phyloP scores from a whole-genome alignment of 1,140 invertebrate genomes.

The Drosophila ananassae region DNA sequence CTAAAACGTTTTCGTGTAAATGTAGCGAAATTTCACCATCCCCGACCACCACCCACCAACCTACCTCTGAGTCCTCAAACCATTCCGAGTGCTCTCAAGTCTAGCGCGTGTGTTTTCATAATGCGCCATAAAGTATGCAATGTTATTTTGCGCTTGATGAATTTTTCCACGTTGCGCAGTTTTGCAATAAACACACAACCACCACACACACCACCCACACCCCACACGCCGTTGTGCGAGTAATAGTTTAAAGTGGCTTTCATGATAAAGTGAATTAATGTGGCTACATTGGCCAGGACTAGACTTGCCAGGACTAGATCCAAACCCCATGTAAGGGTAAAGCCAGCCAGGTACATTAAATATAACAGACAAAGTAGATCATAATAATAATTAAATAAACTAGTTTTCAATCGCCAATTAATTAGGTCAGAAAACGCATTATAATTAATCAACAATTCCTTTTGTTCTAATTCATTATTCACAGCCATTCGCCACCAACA shows the following conservation, averaged over 20 bases:
- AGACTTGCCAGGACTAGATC: constrained; percentile 13
- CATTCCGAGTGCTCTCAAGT: constrained; percentile 26
- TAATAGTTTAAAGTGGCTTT: constrained; percentile 74
- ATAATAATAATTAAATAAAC: too few relatives aligned
- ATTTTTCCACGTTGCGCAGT: constrained; percentile 78
- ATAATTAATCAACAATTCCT: constrained; percentile 23
- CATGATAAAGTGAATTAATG: constrained; percentile 70
- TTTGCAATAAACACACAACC: constrained; percentile 37
- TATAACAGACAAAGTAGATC: too few relatives aligned
- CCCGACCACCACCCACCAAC: neutral
- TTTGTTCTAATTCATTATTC: constrained; percentile 43
- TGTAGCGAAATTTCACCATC: constrained; percentile 66
- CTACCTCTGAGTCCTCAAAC: neutral
- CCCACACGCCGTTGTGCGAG: constrained; percentile 39
- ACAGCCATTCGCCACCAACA: constrained; percentile 14
- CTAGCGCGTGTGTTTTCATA: constrained; percentile 76
- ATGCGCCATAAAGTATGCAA: constrained; percentile 82
- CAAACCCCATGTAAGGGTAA: constrained; percentile 4
- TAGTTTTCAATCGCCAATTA: neutral
- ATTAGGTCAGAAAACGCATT: constrained; percentile 4
- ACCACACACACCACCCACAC: neutral
- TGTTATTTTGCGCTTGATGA: constrained; percentile 82
- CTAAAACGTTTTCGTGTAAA: constrained; percentile 80
- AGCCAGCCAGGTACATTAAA: neutral
- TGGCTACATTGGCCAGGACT: constrained; percentile 28